Evolutionary conservation across 2,888 invertebrate genomes (phyloP).

Genomic region (Disparrhopalites patrizii): DNA sequence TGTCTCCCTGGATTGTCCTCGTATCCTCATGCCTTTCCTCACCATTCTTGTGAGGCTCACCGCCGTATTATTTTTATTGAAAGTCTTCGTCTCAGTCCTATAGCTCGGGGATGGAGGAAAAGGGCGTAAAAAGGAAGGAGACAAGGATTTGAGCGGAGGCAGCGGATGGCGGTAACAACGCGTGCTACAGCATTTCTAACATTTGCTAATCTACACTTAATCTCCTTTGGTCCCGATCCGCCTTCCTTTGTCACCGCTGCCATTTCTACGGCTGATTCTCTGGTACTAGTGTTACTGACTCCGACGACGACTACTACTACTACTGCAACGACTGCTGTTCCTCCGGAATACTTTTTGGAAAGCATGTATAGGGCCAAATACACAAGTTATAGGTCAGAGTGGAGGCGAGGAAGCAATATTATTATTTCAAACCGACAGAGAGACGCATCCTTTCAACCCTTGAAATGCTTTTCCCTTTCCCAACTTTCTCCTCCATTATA

Average conservation of each 20-base stretch:
- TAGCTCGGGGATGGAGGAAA: background rate
- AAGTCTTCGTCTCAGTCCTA: too few species aligned
- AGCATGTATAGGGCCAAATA: too few species aligned
- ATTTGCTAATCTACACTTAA: constrained; percentile 25
- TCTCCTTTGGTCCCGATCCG: constrained; percentile 5
- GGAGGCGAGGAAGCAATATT: too few species aligned
- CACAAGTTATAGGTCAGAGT: too few species aligned
- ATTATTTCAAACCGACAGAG: too few species aligned
- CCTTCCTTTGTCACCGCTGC: background rate
- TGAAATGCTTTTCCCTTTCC: too few species aligned
- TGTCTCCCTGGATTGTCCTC: too few species aligned
- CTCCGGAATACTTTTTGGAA: too few species aligned
- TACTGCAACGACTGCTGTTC: too few species aligned
- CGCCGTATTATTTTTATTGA: too few species aligned
- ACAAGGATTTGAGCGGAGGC: constrained; percentile 9
- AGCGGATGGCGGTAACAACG: constrained; percentile 19
- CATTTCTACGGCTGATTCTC: background rate
- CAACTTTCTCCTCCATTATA: too few species aligned
- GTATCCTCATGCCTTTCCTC: background rate
- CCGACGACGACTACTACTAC: too few species aligned
- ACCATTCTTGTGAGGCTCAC: background rate
- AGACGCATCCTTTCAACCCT: background rate
- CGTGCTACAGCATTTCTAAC: constrained; percentile 16
- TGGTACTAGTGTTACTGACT: background rate
- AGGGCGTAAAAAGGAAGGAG: constrained; percentile 6